Evolutionary conservation across 2,797 vertebrate species (phyloP).

Genomic region (Spinibarbus caldwelli): DNA sequence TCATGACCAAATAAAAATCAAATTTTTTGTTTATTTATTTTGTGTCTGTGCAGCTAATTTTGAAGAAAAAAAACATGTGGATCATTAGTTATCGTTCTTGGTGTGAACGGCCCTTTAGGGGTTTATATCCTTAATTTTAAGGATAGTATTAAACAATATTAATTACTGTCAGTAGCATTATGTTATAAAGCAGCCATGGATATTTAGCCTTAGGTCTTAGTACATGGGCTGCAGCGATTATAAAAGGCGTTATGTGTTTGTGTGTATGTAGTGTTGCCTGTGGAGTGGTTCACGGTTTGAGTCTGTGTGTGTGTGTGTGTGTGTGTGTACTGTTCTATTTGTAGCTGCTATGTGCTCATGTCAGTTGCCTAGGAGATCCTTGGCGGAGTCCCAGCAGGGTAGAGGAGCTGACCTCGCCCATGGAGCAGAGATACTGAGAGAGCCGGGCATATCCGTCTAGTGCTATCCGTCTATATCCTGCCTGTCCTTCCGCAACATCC

Average conservation of each 20-base stretch:
- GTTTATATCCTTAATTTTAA: neutral
- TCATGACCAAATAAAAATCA: neutral
- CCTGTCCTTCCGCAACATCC: slow-evolving; percentile 54
- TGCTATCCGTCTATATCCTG: too few species aligned
- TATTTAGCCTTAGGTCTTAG: neutral
- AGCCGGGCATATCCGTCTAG: slow-evolving; percentile 39
- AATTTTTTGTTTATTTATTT: too few species aligned
- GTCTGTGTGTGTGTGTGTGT: slow-evolving; percentile 62
- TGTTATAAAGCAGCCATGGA: neutral
- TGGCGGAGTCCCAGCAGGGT: slow-evolving; percentile 86
- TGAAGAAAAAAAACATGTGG: neutral
- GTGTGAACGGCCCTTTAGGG: neutral
- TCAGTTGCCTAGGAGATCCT: slow-evolving; percentile 91
- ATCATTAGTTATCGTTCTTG: neutral
- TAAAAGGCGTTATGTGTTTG: neutral
- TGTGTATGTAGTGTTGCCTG: slow-evolving; percentile 1
- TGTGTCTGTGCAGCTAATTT: neutral
- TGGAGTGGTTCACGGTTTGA: slow-evolving; percentile 52
- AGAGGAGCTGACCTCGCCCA: slow-evolving; percentile 77
- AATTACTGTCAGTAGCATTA: slow-evolving; percentile 2
- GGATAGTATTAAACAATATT: neutral
- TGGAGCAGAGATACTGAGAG: slow-evolving; percentile 67
- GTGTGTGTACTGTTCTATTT: slow-evolving; percentile 83
- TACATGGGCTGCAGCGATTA: slow-evolving; percentile 4
- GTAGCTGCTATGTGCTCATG: slow-evolving; percentile 81